Evolutionary conservation across 2,888 invertebrate species (phyloP).

Genomic region (Oxystoma pomonae): DNA sequence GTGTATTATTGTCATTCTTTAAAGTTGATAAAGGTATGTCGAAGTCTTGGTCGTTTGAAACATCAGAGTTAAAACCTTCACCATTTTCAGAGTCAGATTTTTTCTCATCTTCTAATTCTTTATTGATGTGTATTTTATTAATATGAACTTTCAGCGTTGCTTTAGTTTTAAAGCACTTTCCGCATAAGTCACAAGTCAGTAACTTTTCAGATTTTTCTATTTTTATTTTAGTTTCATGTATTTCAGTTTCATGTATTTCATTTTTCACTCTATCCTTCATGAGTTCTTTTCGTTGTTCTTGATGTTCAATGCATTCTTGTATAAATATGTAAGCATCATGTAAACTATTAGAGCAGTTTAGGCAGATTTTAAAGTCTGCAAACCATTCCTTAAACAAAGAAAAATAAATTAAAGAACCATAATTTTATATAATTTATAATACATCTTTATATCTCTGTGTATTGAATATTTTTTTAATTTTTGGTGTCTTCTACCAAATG

Average conservation of each 20-base stretch:
- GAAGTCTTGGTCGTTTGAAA: neutral
- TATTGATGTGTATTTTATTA: neutral
- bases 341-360: neutral
- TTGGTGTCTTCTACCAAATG: too few relatives aligned
- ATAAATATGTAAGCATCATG: neutral
- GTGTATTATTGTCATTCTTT: neutral
- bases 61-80: neutral
- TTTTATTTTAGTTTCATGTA: too few relatives aligned
- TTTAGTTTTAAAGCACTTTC: neutral
- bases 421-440: too few relatives aligned
- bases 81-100: too few relatives aligned
- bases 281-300: neutral
- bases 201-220: too few relatives aligned
- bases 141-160: neutral
- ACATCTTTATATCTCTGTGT: too few relatives aligned
- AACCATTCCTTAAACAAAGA: neutral
- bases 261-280: neutral
- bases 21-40: neutral
- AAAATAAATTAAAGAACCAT: too few relatives aligned
- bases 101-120: too few relatives aligned
- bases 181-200: neutral
- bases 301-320: neutral
- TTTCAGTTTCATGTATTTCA: neutral
- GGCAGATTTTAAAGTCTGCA: neutral
- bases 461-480: too few relatives aligned